phyloP scores from a whole-genome alignment of 2,888 invertebrate genomes.

The Drosophila mayaguana region DNA sequence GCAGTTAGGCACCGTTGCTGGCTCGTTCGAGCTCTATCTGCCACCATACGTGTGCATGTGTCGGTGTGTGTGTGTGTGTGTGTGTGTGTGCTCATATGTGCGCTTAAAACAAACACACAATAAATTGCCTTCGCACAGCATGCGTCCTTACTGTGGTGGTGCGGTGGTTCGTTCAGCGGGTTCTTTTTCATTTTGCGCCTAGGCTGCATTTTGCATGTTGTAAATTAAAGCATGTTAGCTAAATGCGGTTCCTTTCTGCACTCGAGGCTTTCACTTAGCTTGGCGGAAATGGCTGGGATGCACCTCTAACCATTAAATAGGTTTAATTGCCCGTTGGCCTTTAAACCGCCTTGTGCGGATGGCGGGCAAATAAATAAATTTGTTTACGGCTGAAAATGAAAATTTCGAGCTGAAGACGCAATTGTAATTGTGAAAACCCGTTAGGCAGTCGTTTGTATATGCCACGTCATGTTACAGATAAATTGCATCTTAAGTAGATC shows the following conservation, averaged over 20 bases:
- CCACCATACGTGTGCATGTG: too few relatives aligned
- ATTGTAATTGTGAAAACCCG: neutral
- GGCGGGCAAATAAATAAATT: neutral
- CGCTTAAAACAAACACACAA: conserved; percentile 78
- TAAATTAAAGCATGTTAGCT: conserved; percentile 72
- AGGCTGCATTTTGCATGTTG: conserved; percentile 70
- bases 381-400: neutral
- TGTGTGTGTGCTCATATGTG: conserved; percentile 51
- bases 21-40: too few relatives aligned
- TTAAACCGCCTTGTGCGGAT: neutral
- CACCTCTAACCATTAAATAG: conserved; percentile 63
- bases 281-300: conserved; percentile 64
- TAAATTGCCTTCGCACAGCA: conserved; percentile 78
- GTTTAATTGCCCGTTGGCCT: conserved; percentile 62
- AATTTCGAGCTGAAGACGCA: neutral
- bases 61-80: too few relatives aligned
- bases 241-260: conserved; percentile 52
- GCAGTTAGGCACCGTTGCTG: conserved; percentile 66
- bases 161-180: conserved; percentile 5
- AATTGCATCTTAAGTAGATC: conserved; percentile 3
- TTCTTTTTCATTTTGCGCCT: conserved; percentile 71
- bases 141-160: conserved; percentile 51
- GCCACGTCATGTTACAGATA: conserved; percentile 5
- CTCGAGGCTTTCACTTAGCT: conserved; percentile 51
- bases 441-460: neutral